These are phyloP conservation scores for Amblyornis subalaris DNA, from an alignment of 2,113 vertebrate species.

Conservation along the genomic window DNA sequence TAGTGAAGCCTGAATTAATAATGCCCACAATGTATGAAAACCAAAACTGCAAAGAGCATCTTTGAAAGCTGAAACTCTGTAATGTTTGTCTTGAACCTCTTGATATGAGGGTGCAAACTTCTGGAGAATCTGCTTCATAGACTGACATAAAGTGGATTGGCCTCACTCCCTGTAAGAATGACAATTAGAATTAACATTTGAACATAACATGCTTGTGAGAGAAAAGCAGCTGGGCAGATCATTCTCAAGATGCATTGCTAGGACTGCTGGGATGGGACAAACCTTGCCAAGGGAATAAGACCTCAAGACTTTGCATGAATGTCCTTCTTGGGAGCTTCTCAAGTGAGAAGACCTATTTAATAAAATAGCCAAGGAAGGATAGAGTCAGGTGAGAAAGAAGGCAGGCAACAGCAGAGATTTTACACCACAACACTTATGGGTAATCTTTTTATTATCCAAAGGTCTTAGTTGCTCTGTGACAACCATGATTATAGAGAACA, in stretches of 20 bases:
- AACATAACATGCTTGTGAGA: background rate
- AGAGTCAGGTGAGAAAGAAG: background rate
- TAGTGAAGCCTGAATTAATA: background rate
- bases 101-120: background rate
- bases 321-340: background rate
- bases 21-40: background rate
- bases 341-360: background rate
- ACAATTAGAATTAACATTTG: background rate
- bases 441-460: background rate
- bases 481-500: background rate
- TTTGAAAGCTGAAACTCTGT: background rate
- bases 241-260: background rate
- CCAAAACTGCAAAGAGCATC: background rate
- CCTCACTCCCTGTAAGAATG: background rate
- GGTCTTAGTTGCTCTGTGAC: background rate
- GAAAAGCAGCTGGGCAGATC: background rate
- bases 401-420: background rate
- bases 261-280: background rate
- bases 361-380: background rate
- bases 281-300: background rate
- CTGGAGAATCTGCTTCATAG: background rate
- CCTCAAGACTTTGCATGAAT: background rate
- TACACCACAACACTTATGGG: rapidly evolving
- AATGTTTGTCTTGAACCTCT: background rate
- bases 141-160: background rate